Percentiles rank a stretch among this genome's conserved stretches.
phyloP scores from a whole-genome alignment of 2,797 vertebrate species.

The Pitangus sulphuratus region DNA sequence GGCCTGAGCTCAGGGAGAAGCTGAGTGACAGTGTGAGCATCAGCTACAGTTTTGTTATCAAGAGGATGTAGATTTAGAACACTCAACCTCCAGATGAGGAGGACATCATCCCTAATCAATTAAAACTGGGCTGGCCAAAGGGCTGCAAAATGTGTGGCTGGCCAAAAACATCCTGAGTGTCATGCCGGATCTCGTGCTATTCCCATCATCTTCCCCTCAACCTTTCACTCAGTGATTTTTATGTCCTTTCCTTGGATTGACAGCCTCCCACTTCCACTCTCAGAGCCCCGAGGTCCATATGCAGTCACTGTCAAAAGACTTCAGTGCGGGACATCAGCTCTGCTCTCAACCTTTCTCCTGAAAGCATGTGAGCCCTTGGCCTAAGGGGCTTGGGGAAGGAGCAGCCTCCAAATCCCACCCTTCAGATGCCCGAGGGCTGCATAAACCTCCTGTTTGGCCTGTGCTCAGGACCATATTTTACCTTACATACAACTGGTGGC shows the following conservation, averaged over 20 bases:
- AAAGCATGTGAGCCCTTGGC: not conserved
- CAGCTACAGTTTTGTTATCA: not conserved
- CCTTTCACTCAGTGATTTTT: not conserved
- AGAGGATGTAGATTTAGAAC: not conserved
- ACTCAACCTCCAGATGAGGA: not conserved
- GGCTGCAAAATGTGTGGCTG: accelerated
- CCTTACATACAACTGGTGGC: not conserved
- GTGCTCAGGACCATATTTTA: not conserved
- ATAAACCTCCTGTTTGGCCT: not conserved
- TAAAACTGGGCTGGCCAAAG: not conserved
- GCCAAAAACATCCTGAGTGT: not conserved
- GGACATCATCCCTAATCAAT: not conserved
- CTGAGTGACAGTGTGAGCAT: not conserved
- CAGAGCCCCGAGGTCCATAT: not conserved
- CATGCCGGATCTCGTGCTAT: not conserved
- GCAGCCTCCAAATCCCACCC: not conserved
- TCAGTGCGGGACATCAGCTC: not conserved
- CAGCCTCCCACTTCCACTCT: not conserved
- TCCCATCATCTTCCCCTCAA: not conserved
- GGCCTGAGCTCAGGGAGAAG: not conserved
- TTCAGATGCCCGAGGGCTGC: not conserved
- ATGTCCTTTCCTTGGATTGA: not conserved
- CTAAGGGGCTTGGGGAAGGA: not conserved
- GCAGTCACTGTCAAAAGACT: not conserved
- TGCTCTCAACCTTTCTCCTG: not conserved